Base-by-base conservation (phyloP, 2,888 invertebrate genomes). In the Hirtodrosophila confusa region DNA sequence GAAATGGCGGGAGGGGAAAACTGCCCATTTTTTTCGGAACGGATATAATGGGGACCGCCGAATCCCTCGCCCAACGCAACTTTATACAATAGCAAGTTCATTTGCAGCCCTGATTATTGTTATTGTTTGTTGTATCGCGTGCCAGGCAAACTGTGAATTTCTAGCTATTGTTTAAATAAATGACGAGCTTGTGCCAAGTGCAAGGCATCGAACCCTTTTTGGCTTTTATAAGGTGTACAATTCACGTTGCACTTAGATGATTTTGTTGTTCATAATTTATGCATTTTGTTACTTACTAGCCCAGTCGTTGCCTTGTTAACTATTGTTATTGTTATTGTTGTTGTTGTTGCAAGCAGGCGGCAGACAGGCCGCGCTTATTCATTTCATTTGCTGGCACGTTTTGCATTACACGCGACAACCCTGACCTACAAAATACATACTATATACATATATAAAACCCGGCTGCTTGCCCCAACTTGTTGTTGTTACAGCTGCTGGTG, bases 361-460 rank as follows among this genome's bases (percentile, higher is more conserved):
- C 60, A 57, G 55, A 40, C 58, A 49, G 33, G 41, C 57, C 74
- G 56, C 77, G 71, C 69, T 71, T 75, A 65, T 79, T 82, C 84
- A 84, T 82, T 83, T 82, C 84, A 78, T 82, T 84, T 70, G 63
- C 73, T 75, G 67, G 79, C 84, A 83, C 88, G 86, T 88, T 88
- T 88, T 84, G 67, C 85, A 80, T 80, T 88, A 84, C 88, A 86
- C 86, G 84, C 87, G 88, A 84, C 84, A 88, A 86, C 84, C 84
- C 88, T 84, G 84, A 84, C 84, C 84, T 88, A 84, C 88, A 84
- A 84, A 78, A 66, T 58, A 56, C 58, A 49, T 37, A 33, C 1
- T 12, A 47, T 12, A 66, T 53, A 63, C 10, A 49, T 39, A 54
- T 36, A 45, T 9, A 55, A 62, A 62, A 60, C 53, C 49, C 72